Base-by-base conservation (phyloP, 2,888 invertebrate species). In the Macrophya annulata region DNA sequence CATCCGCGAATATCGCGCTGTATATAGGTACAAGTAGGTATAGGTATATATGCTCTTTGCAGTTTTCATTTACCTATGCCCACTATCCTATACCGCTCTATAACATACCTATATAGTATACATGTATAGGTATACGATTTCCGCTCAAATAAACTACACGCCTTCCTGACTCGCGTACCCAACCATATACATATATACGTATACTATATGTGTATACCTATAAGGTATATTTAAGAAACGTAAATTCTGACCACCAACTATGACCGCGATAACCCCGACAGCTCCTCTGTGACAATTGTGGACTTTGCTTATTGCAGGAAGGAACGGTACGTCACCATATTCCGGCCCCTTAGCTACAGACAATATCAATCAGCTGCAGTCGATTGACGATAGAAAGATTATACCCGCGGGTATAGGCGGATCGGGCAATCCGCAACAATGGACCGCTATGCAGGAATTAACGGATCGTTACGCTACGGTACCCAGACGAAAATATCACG, bases 301-400 rank as follows among this genome's bases (percentile, higher is more conserved):
- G 92, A 90, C 88, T 90, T 91, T 91, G 88, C 88, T 92, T 87
- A 89, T 93, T 93, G 88, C 93, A 93, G 93, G 93, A 90, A 91
- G 88, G 90, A 91, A 92, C 90, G 87, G 87, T 89, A 92, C 93
- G 88, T 81, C 87, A 89, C 87, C 90, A 90, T 90, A 89, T 83
- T 88, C 90, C 86, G 91, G 91, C 86, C 90, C 91, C 85, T 88
- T 90, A 88, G 88, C 90, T 87, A 88, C 88, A 87, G 89, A 89
- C 84, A 82, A 85, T 87, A 88, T 88, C 89, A 86, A 90, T 88
- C 88, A 85, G 86, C 86, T 71, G 77, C 88, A 87, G 86, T 84
- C 89, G 87, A 86, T 87, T 86, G 90, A 90, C 86, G 85, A 86
- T 87, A 89, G 43, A 86, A 88, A 90, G 89, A 90, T 87, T 87